phyloP scores from a whole-genome alignment of 2,113 vertebrate species.

The Burhinus oedicnemus region DNA sequence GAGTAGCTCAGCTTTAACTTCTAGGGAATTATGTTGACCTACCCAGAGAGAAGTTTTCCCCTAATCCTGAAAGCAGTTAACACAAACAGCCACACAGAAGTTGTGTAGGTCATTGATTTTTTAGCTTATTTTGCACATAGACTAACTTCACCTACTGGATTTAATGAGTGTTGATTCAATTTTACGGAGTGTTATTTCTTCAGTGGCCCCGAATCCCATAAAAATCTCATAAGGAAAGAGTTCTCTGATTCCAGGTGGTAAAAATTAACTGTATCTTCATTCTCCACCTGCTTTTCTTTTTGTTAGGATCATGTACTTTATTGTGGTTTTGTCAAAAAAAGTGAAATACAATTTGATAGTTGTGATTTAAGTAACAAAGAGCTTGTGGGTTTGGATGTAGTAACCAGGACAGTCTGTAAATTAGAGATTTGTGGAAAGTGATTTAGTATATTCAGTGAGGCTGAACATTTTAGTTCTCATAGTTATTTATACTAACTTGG shows the following conservation, averaged over 20 bases:
- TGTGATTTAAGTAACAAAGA: not conserved
- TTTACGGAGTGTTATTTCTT: constrained; percentile 48
- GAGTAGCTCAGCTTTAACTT: not conserved
- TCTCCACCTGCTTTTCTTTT: constrained; percentile 36
- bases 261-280: not conserved
- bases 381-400: not conserved
- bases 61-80: not conserved
- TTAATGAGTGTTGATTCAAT: constrained; percentile 57
- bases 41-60: not conserved
- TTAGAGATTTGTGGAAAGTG: not conserved
- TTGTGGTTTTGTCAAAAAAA: constrained; percentile 16
- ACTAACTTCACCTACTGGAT: constrained; percentile 33
- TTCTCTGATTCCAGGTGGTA: not conserved
- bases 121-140: constrained; percentile 27
- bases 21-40: not conserved
- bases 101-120: not conserved
- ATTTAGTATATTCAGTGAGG: not conserved
- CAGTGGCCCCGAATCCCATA: not conserved
- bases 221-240: constrained; percentile 35
- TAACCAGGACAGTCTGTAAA: not conserved
- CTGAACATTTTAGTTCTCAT: not conserved
- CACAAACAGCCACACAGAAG: not conserved
- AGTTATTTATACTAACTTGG: not conserved
- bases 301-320: not conserved
- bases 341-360: not conserved